phyloP scores from a whole-genome alignment of 2,888 invertebrate species.

The Miltochrista miniata region DNA sequence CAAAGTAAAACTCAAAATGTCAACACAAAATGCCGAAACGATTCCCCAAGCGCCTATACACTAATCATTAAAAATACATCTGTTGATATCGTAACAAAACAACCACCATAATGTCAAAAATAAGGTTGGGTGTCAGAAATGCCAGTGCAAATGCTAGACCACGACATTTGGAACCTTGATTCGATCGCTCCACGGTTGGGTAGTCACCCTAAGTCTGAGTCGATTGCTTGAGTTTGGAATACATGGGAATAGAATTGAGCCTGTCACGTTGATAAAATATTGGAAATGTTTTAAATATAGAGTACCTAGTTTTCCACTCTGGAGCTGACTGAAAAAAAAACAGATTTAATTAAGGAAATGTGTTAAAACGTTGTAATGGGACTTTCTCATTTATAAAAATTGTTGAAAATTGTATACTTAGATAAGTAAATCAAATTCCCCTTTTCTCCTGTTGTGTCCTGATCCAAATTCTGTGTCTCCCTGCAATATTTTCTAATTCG shows the following conservation, averaged over 20 bases:
- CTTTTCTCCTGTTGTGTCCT: no score
- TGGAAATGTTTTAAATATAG: no score
- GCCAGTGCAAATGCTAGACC: constrained; percentile 52
- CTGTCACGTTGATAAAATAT: neutral
- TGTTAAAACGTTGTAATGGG: no score
- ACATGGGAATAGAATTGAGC: constrained; percentile 3
- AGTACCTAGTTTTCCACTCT: no score
- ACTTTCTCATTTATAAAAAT: no score
- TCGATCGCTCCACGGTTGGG: constrained; percentile 39
- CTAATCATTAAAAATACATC: constrained; percentile 31
- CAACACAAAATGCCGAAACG: constrained; percentile 26
- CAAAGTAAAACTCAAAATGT: constrained; percentile 14
- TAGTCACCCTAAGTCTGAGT: constrained; percentile 43
- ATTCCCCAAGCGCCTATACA: constrained; percentile 14
- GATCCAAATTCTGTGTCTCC: no score
- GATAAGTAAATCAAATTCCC: no score
- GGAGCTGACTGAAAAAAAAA: no score
- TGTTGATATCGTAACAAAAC: constrained; percentile 39
- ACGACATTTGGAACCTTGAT: constrained; percentile 49
- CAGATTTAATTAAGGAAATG: no score
- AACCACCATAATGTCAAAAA: constrained; percentile 58
- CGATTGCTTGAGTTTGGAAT: constrained; percentile 17
- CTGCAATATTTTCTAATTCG: no score
- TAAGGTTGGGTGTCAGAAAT: constrained; percentile 51
- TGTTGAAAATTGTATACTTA: no score